Evolutionary conservation across 2,888 invertebrate genomes (phyloP).

Genomic region (Muschampia staudingeri): DNA sequence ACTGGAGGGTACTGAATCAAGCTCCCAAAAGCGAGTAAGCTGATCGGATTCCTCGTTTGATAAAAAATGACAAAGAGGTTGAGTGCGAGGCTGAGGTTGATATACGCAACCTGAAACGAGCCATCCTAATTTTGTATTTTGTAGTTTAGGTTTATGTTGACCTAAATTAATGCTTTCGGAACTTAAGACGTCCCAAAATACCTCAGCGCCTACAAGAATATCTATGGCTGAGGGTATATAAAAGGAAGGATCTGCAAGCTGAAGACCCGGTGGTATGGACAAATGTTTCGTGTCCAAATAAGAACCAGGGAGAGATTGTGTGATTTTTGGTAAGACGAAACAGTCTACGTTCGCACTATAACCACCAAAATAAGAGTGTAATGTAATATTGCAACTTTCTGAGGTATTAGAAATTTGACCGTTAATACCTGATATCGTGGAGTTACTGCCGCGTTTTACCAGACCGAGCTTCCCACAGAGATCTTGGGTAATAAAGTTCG

Average conservation of each 20-base stretch:
- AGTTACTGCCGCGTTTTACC: slow-evolving; percentile 47
- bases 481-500: slow-evolving; percentile 59
- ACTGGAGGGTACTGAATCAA: background rate
- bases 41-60: background rate
- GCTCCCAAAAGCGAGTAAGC: slow-evolving; percentile 13
- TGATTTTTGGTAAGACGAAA: slow-evolving; percentile 72
- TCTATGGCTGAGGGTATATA: slow-evolving; percentile 56
- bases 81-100: background rate
- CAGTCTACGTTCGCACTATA: slow-evolving; percentile 61
- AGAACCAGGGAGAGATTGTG: slow-evolving; percentile 1
- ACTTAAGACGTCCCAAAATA: slow-evolving; percentile 56
- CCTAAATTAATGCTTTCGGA: slow-evolving; percentile 32
- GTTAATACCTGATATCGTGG: slow-evolving; percentile 67
- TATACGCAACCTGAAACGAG: slow-evolving; percentile 23
- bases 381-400: slow-evolving; percentile 53
- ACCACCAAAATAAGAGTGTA: background rate
- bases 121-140: slow-evolving; percentile 25
- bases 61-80: slow-evolving; percentile 10
- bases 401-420: slow-evolving; percentile 53
- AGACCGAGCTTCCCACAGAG: slow-evolving; percentile 62
- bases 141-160: slow-evolving; percentile 14
- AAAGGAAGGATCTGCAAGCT: slow-evolving; percentile 62
- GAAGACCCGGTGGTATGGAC: slow-evolving; percentile 3
- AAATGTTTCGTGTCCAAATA: slow-evolving; percentile 18
- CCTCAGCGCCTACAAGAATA: slow-evolving; percentile 61